Evolutionary conservation across 2,888 invertebrate genomes (phyloP).

Genomic region (Calliopum simillimum): DNA sequence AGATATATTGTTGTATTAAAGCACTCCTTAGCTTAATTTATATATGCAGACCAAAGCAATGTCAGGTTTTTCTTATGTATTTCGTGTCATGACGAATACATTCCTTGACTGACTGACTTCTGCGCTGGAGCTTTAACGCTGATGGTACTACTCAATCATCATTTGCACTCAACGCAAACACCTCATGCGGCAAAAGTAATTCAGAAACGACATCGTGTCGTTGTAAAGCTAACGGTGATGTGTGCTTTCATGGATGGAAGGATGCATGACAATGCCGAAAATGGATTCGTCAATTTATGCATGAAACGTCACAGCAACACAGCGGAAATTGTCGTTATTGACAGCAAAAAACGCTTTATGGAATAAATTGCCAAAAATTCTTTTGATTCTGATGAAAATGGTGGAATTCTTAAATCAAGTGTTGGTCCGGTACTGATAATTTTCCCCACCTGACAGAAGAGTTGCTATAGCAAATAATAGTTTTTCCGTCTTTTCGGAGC

Average conservation of each 20-base stretch:
- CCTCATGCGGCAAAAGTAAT: constrained; percentile 27
- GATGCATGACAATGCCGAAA: constrained; percentile 13
- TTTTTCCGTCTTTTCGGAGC: too few species aligned
- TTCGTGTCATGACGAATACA: neutral
- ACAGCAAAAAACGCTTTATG: constrained; percentile 7
- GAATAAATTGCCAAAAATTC: constrained; percentile 17
- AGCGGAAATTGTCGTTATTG: constrained; percentile 9
- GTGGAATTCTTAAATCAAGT: too few species aligned
- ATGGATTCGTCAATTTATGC: constrained; percentile 27
- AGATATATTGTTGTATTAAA: too few species aligned
- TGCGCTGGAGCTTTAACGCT: neutral
- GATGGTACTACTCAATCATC: constrained; percentile 25
- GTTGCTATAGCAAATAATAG: too few species aligned
- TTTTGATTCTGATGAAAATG: too few species aligned
- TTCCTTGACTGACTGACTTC: constrained; percentile 16
- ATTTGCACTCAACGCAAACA: constrained; percentile 13
- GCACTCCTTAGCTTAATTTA: too few species aligned
- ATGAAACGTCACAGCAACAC: constrained; percentile 8
- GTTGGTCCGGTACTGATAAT: too few species aligned
- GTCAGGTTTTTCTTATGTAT: neutral
- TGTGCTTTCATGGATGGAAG: constrained; percentile 3
- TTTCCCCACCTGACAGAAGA: too few species aligned
- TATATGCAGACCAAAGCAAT: too few species aligned
- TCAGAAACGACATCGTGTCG: neutral
- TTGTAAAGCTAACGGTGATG: neutral